Conservation (phyloP, 2,797 vertebrate species). For the Picus viridis region DNA sequence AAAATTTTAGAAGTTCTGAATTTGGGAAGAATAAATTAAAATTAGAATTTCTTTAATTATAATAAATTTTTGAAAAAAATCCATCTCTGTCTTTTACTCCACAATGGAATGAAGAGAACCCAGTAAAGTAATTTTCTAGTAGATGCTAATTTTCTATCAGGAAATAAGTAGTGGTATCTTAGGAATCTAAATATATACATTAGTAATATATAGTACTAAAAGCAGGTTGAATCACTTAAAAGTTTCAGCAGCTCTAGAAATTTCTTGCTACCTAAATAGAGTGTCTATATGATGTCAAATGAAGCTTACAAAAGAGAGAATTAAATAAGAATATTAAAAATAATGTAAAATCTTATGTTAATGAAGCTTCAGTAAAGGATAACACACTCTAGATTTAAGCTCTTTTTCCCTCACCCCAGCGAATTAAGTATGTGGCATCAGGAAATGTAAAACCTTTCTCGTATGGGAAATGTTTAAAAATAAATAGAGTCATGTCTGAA, state of each 20-base stretch:
- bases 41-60: neutral
- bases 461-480: conserved; percentile 35
- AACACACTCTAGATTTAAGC: neutral
- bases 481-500: conserved; percentile 39
- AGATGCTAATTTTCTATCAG: neutral
- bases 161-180: neutral
- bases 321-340: neutral
- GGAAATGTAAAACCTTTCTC: conserved; percentile 26
- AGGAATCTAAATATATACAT: neutral
- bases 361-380: neutral
- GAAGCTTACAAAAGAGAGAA: neutral
- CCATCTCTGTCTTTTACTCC: neutral
- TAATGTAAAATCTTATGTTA: neutral
- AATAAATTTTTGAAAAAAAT: neutral
- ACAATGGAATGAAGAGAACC: neutral
- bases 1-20: neutral
- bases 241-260: neutral
- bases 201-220: neutral
- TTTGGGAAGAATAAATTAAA: neutral
- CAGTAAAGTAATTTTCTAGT: neutral
- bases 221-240: neutral
- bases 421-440: neutral
- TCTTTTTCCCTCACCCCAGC: neutral
- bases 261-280: neutral
- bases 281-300: neutral